Conservation (phyloP, 2,888 invertebrate genomes). For the Cataglyphis rosenhaueri region DNA sequence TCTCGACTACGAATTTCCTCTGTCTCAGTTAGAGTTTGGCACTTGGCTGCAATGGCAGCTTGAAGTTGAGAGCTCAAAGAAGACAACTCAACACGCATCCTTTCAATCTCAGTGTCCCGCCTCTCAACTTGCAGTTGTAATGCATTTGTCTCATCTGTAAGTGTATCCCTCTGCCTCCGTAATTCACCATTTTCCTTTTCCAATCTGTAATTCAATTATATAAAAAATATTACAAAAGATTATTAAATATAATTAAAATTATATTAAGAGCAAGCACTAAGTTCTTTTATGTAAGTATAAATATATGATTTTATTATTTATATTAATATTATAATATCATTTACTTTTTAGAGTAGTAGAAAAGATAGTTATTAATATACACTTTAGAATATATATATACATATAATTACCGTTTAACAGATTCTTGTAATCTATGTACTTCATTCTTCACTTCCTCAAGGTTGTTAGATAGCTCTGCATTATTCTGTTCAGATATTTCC, state of each 20-base stretch:
- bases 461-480: slow-evolving; percentile 89
- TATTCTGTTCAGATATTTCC: slow-evolving; percentile 88
- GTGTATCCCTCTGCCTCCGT: slow-evolving; percentile 90
- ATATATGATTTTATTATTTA: background rate
- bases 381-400: slow-evolving; percentile 21
- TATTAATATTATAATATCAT: background rate
- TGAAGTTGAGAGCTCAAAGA: slow-evolving; percentile 91
- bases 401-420: slow-evolving; percentile 86
- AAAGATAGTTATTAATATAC: background rate
- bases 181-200: slow-evolving; percentile 90
- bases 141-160: slow-evolving; percentile 92
- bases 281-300: background rate
- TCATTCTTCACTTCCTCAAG: slow-evolving; percentile 89
- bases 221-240: background rate
- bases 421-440: slow-evolving; percentile 88
- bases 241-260: background rate
- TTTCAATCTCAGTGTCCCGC: slow-evolving; percentile 91
- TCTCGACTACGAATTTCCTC: slow-evolving; percentile 94
- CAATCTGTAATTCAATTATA: slow-evolving; percentile 73
- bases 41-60: slow-evolving; percentile 92
- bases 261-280: background rate
- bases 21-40: slow-evolving; percentile 92
- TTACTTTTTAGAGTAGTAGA: background rate
- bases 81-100: slow-evolving; percentile 90
- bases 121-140: slow-evolving; percentile 90